Percentiles rank a stretch among this genome's conserved stretches.
Conservation (phyloP, 1,140 invertebrate species). For the Saccostrea cuccullata region DNA sequence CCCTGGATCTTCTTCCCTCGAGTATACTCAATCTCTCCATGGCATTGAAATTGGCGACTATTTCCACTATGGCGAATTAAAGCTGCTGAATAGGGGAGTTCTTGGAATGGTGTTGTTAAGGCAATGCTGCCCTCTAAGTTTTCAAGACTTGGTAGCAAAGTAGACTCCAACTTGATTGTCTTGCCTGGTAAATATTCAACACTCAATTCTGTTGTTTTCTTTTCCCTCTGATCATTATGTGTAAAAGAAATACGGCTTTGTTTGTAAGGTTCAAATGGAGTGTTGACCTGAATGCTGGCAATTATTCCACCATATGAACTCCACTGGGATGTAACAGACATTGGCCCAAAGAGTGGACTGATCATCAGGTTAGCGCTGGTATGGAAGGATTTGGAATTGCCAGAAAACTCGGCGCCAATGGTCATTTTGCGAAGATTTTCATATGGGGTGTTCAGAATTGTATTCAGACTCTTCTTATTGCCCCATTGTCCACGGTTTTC, state of each 20-base stretch:
- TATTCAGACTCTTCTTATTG: conserved; percentile 40
- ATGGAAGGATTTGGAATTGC: conserved; percentile 47
- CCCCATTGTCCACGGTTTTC: conserved; percentile 49
- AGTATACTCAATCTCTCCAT: conserved; percentile 37
- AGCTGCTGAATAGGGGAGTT: conserved; percentile 8
- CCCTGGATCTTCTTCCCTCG: conserved; percentile 40
- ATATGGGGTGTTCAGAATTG: conserved; percentile 52
- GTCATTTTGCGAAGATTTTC: conserved; percentile 49
- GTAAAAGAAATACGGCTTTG: conserved; percentile 49
- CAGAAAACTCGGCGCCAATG: conserved; percentile 43
- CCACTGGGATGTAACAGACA: conserved; percentile 45
- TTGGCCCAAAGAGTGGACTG: conserved; percentile 45
- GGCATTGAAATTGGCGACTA: neutral
- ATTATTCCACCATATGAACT: conserved; percentile 52
- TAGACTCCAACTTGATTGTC: conserved; percentile 46
- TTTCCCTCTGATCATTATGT: conserved; percentile 26
- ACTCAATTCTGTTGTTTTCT: conserved; percentile 48
- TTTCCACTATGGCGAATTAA: conserved; percentile 10
- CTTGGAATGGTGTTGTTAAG: conserved; percentile 41
- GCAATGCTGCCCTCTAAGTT: conserved; percentile 15
- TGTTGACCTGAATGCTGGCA: conserved; percentile 58
- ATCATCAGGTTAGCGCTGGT: conserved; percentile 55
- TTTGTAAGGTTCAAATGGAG: conserved; percentile 50
- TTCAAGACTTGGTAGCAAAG: conserved; percentile 32
- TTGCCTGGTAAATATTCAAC: conserved; percentile 62